Conservation (phyloP, 2,113 vertebrate species). For the Phoxinus phoxinus region DNA sequence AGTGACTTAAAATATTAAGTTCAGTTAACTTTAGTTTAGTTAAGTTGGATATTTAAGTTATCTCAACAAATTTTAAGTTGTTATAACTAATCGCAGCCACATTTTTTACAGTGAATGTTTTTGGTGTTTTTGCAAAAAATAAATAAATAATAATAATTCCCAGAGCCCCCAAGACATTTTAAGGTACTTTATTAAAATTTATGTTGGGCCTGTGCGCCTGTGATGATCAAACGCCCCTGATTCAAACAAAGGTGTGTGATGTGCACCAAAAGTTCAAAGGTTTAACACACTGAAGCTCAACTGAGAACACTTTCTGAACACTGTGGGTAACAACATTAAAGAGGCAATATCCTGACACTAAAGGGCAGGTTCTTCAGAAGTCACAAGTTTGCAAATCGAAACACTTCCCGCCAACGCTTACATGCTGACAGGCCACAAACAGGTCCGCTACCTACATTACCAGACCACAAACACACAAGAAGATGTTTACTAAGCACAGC, state of each 20-base stretch:
- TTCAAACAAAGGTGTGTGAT: background rate
- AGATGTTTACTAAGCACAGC: background rate
- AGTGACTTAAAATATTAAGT: too few species aligned
- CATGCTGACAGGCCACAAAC: background rate
- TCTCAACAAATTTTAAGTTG: too few species aligned
- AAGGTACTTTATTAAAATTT: too few species aligned
- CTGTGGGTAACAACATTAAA: background rate
- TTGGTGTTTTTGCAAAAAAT: too few species aligned
- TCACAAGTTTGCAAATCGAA: background rate
- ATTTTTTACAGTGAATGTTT: too few species aligned
- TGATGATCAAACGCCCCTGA: too few species aligned
- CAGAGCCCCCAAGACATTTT: too few species aligned
- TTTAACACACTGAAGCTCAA: background rate
- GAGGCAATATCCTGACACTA: background rate
- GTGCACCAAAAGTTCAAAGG: background rate
- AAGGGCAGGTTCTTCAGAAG: background rate
- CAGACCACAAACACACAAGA: constrained; percentile 7
- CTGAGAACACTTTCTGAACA: background rate
- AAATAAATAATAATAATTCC: too few species aligned
- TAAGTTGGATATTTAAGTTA: too few species aligned
- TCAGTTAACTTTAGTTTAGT: too few species aligned
- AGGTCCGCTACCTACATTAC: background rate
- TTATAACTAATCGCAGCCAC: too few species aligned
- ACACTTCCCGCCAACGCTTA: background rate
- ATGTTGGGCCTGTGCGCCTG: too few species aligned